Base-by-base conservation (phyloP, 2,113 vertebrate species). In the Microcebus griseorufus region DNA sequence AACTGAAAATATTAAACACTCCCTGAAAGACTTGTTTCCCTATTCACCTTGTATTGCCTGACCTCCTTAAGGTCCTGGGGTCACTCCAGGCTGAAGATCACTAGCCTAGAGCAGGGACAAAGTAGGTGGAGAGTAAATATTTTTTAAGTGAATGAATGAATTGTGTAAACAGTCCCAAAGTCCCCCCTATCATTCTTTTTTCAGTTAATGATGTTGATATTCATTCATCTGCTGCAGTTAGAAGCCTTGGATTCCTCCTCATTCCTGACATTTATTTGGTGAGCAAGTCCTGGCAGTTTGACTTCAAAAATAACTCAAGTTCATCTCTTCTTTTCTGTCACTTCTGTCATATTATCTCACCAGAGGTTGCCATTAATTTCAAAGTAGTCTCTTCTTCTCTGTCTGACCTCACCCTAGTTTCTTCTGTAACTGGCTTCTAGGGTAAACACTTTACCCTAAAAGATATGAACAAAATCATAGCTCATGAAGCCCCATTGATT, bases 111-210 rank as follows among this genome's bases (percentile, higher is more conserved):
- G 6, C 3, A 18, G 0, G 62, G 86, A 95, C 67, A 83, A 96
- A 95, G 93, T 95, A 91, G 89, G 86, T 92, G 92, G 89, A 95
- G 9, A 75, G 96, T 67, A 97, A 97, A 97, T 97, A 97, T 97
- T 97, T 97, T 87, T 83, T 34, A 88, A 88, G 83, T 60, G 55
- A 88, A 70, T 64, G 17, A 90, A 81, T 60, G 51, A 70, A 88
- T 73, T 70, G 78, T 65, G 34, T 88, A 93, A 97, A 89, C 42
- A 95, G 42, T 18, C 39, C 60, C 83, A 34, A 60, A 69, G 4
- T 65, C 34, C 2, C 42, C 42, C 32, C 37, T n/a, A 70, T 65
- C n/a, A 29, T 89, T 87, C 84, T 70, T 39, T 86, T 81, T 92
- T 76, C 92, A 84, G 72, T 42, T 96, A 81, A 87, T 80, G 64